Evolutionary conservation across 2,797 vertebrate genomes (phyloP), one percentile per base, ranked within the genome.

Genomic region (Gorsachius magnificus): DNA sequence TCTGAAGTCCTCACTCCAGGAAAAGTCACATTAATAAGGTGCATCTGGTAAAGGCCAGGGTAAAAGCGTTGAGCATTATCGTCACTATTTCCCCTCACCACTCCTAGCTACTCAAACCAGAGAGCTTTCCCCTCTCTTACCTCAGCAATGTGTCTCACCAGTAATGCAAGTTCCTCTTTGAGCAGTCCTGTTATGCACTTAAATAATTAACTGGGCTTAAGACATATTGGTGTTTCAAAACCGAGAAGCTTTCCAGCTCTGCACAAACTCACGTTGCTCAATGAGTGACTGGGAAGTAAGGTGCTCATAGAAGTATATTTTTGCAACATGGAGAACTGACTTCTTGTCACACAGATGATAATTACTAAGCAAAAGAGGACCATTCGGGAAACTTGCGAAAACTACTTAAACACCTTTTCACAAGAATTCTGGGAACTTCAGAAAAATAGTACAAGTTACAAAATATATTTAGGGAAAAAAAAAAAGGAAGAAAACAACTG

Each of bases 241-340:
- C 2, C 1, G 0, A 72, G 66, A 2, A 76, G 43, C 69, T 33
- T 20, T 33, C 64, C 79, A 53, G 71, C 60, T 50, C 79, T 12
- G 35, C 9, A 24, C n/a, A 75, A 57, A 61, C 3, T 19, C 74
- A 21, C 0, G 0, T 1, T 57, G 71, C 58, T 88, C 85, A 48
- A 71, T 9, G 33, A 51, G 2, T 43, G 18, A 13, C 53, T 25
- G 38, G 46, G 35, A 64, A 58, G 54, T 11, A 38, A 43, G 28
- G 54, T 11, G 66, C 7, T 45, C 15, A 28, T 1, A n/a, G 43
- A 41, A 46, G 16, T 3, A 0, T 0, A 16, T 19, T 45, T 60
- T 4, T 29, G 38, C 51, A 56, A 54, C 35, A 9, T 0, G 6
- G 22, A 61, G 13, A 86, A 56, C 51, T 48, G 24, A 54, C 11